Evolutionary conservation across 2,113 vertebrate species (phyloP).

Genomic region (Formicarius rufipectus): DNA sequence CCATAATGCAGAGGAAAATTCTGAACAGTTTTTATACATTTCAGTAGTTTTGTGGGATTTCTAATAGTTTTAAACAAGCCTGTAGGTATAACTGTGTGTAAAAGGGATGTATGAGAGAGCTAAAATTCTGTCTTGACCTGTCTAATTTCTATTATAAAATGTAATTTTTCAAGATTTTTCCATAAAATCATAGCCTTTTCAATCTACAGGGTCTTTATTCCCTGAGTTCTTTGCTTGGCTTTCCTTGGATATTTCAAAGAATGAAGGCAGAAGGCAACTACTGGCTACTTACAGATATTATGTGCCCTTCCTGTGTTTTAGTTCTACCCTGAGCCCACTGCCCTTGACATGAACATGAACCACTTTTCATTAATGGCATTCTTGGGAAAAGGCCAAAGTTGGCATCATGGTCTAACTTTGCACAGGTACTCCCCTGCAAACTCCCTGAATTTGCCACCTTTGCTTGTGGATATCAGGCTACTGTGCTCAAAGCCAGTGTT

Average conservation of each 20-base stretch:
- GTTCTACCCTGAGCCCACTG: background rate
- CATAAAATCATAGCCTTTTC: background rate
- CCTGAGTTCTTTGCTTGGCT: background rate
- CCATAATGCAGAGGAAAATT: background rate
- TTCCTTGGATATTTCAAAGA: background rate
- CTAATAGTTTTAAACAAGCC: background rate
- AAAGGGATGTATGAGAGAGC: background rate
- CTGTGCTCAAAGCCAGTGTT: background rate
- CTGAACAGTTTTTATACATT: background rate
- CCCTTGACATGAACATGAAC: background rate
- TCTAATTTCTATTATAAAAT: background rate
- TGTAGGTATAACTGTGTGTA: background rate
- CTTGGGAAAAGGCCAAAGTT: background rate
- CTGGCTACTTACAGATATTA: background rate
- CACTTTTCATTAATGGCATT: background rate
- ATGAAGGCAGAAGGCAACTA: background rate
- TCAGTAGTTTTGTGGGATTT: background rate
- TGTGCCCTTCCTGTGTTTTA: background rate
- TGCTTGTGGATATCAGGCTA: background rate
- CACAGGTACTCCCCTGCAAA: background rate
- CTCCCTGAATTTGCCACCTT: background rate
- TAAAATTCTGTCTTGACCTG: background rate
- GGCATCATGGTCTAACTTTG: background rate
- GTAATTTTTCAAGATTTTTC: background rate
- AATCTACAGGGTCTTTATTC: background rate